Conservation (phyloP, 1,140 invertebrate species). For the Drosophila nasuta region DNA sequence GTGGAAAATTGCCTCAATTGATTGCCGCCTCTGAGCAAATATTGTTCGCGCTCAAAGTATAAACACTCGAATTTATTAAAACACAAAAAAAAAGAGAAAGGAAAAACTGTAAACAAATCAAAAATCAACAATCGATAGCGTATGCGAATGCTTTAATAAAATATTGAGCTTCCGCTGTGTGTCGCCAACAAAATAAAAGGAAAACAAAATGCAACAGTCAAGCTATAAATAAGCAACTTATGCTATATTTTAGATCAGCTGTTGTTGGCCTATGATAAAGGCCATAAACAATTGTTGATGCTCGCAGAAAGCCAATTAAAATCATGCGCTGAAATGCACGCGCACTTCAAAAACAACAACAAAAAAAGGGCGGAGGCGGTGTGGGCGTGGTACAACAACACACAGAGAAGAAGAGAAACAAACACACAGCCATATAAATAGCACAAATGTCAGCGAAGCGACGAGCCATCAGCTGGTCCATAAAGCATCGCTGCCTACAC, state of each 20-base stretch:
- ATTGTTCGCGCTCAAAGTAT: conserved; percentile 10
- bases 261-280: conserved; percentile 52
- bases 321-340: conserved; percentile 70
- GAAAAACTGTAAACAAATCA: conserved; percentile 18
- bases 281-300: conserved; percentile 69
- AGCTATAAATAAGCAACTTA: conserved; percentile 13
- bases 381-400: conserved; percentile 19
- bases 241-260: conserved; percentile 52
- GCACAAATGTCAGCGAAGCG: conserved; percentile 41
- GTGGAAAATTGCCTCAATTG: conserved; percentile 10
- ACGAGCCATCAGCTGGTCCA: conserved; percentile 63
- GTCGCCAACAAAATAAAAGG: conserved; percentile 1
- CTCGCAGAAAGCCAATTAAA: conserved; percentile 71
- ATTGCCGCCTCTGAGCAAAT: conserved; percentile 1
- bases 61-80: conserved; percentile 16
- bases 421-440: conserved; percentile 13
- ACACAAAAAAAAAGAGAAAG: background rate
- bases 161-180: conserved; percentile 23
- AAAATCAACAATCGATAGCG: background rate
- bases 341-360: conserved; percentile 47
- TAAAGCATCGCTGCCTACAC: conserved; percentile 63
- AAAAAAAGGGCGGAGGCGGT: background rate
- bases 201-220: background rate
- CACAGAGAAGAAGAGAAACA: conserved; percentile 2
- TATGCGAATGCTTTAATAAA: conserved; percentile 7